Evolutionary conservation across 2,888 invertebrate species (phyloP).

Genomic region (Plagodis dolabraria): DNA sequence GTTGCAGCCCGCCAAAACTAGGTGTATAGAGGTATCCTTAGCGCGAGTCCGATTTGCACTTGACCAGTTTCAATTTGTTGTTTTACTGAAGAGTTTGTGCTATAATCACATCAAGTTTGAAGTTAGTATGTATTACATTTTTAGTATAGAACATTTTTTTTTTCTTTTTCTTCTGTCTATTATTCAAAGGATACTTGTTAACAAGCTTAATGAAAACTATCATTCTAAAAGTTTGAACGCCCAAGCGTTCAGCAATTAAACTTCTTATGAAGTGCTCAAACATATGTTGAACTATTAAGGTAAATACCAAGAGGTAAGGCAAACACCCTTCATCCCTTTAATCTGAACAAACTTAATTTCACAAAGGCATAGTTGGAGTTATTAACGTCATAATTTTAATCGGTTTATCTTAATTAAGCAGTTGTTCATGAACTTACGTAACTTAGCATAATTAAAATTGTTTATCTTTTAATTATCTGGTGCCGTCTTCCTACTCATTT

Average conservation of each 20-base stretch:
- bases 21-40: too few relatives aligned
- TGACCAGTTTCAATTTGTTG: too few relatives aligned
- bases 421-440: constrained; percentile 27
- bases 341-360: constrained; percentile 28
- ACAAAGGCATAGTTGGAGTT: constrained; percentile 38
- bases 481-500: too few relatives aligned
- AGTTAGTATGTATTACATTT: too few relatives aligned
- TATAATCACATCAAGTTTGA: too few relatives aligned
- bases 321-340: constrained; percentile 31
- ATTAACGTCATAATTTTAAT: constrained; percentile 36
- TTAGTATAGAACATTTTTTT: too few relatives aligned
- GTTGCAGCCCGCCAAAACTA: too few relatives aligned
- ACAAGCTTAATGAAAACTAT: constrained; percentile 3
- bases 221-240: constrained; percentile 1
- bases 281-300: constrained; percentile 25
- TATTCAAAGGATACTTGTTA: too few relatives aligned
- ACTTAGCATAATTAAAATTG: constrained; percentile 16
- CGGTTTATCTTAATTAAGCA: constrained; percentile 36
- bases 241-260: constrained; percentile 2
- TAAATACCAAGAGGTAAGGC: constrained; percentile 23
- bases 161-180: too few relatives aligned
- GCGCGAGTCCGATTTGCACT: too few relatives aligned
- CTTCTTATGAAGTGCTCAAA: constrained; percentile 12
- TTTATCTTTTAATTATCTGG: constrained; percentile 21
- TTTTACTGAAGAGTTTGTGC: too few relatives aligned